phyloP scores from a whole-genome alignment of 2,888 invertebrate species.

The Biston stratarius region DNA sequence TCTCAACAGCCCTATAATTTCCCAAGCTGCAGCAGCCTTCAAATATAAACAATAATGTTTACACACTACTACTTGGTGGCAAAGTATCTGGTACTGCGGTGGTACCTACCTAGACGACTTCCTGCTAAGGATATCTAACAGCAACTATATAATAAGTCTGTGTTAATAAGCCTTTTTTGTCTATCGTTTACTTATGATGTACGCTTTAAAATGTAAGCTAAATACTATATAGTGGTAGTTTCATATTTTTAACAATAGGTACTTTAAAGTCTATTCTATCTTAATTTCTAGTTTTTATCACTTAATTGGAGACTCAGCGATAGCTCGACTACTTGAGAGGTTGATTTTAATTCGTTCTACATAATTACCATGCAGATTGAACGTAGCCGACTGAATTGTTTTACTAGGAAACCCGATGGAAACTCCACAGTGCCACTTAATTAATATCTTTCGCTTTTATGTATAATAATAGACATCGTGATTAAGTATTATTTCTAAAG shows the following conservation, averaged over 20 bases:
- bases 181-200: no score
- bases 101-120: no score
- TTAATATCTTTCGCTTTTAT: slow-evolving; percentile 1
- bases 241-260: not conserved
- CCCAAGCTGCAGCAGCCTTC: no score
- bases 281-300: slow-evolving; percentile 10
- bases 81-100: no score
- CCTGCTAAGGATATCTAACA: no score
- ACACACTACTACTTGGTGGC: no score
- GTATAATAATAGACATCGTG: not conserved
- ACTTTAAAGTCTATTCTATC: not conserved
- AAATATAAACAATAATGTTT: no score
- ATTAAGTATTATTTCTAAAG: not conserved
- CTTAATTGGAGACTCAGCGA: slow-evolving; percentile 13
- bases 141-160: no score
- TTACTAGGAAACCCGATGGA: not conserved
- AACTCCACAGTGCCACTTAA: slow-evolving; percentile 4
- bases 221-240: not conserved
- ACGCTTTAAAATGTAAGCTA: no score
- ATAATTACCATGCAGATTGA: slow-evolving; percentile 21
- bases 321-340: slow-evolving; percentile 11
- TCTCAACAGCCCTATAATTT: no score
- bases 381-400: slow-evolving; percentile 11
- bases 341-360: slow-evolving; percentile 17
- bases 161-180: no score